Percentiles rank a stretch among this genome's conserved stretches.
phyloP scores from a whole-genome alignment of 2,888 invertebrate genomes.

The Phalangium opilio region DNA sequence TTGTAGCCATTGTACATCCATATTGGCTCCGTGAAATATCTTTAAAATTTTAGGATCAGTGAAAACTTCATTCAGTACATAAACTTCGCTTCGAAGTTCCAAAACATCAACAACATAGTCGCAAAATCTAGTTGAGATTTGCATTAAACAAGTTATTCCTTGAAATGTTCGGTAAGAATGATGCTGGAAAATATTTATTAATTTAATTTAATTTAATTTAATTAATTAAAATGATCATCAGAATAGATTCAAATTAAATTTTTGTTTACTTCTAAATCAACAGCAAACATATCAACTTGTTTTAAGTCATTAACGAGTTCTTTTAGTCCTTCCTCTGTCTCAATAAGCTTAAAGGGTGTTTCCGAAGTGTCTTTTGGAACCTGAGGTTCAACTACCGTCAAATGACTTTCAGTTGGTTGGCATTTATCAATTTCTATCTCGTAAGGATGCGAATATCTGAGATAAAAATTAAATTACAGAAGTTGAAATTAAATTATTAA shows the following conservation, averaged over 20 bases:
- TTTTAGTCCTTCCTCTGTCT: conserved; percentile 46
- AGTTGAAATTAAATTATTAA: too few relatives aligned
- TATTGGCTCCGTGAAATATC: conserved; percentile 80
- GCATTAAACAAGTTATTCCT: conserved; percentile 89
- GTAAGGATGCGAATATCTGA: conserved; percentile 73
- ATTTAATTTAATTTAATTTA: background rate
- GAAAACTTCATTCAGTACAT: conserved; percentile 70
- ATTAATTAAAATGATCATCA: background rate
- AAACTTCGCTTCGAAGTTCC: conserved; percentile 60
- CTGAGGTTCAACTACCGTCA: conserved; percentile 33
- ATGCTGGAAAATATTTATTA: conserved; percentile 40
- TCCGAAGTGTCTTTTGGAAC: conserved; percentile 40
- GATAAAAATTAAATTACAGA: too few relatives aligned
- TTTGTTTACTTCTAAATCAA: conserved; percentile 58
- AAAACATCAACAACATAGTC: conserved; percentile 87
- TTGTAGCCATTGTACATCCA: conserved; percentile 84
- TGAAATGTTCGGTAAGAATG: conserved; percentile 81
- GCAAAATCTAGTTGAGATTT: conserved; percentile 59
- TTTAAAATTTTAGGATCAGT: conserved; percentile 78
- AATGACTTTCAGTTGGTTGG: conserved; percentile 38
- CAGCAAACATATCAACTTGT: conserved; percentile 55
- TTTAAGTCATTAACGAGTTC: conserved; percentile 49
- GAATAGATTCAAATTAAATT: too few relatives aligned
- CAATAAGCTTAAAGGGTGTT: conserved; percentile 52
- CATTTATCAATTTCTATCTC: conserved; percentile 64